These are phyloP conservation scores for Callionymus lyra DNA, from an alignment of 2,113 vertebrate genomes.

Conservation along the genomic window DNA sequence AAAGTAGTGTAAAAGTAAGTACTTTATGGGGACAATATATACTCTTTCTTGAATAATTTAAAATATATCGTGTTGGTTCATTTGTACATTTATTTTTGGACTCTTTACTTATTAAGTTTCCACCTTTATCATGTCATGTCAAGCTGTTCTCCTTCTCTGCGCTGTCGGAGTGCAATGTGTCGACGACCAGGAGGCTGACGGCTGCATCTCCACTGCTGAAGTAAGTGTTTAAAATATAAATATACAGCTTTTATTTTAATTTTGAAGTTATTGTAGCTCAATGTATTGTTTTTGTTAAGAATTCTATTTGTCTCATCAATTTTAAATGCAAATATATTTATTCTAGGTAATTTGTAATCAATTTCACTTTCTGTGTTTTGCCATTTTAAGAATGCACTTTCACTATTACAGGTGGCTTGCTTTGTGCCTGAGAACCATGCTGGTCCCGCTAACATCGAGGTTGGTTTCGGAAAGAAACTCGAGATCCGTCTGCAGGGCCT, in stretches of 20 bases:
- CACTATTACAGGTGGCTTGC: slow-evolving; percentile 36
- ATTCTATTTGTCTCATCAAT: not conserved
- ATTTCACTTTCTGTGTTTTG: too few relatives aligned
- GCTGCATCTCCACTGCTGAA: slow-evolving; percentile 17
- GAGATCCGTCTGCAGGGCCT: slow-evolving; percentile 25
- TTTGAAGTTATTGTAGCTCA: not conserved
- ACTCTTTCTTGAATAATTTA: too few relatives aligned
- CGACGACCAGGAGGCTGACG: not conserved
- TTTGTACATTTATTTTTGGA: too few relatives aligned
- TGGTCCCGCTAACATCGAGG: slow-evolving; percentile 5
- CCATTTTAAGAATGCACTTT: too few relatives aligned
- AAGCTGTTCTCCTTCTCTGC: slow-evolving; percentile 40
- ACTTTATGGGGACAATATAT: too few relatives aligned
- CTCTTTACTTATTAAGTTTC: too few relatives aligned
- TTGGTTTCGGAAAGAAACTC: slow-evolving; percentile 31
- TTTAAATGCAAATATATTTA: too few relatives aligned
- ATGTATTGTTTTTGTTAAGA: not conserved
- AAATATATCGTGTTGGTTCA: too few relatives aligned
- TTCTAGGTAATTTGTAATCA: too few relatives aligned
- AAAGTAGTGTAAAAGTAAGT: too few relatives aligned
- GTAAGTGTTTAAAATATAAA: slow-evolving; percentile 16
- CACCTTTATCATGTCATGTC: slow-evolving; percentile 8
- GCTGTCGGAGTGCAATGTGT: slow-evolving; percentile 5
- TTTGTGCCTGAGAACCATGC: slow-evolving; percentile 8
- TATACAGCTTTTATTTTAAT: not conserved